Base-by-base conservation (phyloP, 2,797 vertebrate species). In the Gymnodraco acuticeps region DNA sequence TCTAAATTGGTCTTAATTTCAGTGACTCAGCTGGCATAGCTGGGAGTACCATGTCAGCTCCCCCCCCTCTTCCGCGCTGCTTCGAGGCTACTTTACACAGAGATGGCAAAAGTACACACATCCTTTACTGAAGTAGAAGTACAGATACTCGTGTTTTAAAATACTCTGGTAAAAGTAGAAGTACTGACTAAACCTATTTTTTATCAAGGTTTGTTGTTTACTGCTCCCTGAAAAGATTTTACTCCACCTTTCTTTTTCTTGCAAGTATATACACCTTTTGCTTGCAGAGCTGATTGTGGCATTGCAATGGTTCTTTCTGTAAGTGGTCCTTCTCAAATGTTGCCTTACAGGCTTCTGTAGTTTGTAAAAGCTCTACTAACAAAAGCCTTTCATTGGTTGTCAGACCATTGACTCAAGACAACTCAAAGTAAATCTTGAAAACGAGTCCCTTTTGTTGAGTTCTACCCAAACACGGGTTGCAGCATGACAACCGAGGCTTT, bases 1-100 rank as follows among this genome's bases (percentile, higher is more conserved):
- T 94, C 93, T 95, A 95, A 94, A 94, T 94, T 87, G 88, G 94
- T 94, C 94, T 91, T 91, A 92, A 94, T 95, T 95, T 95, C 90
- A 94, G 94, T 95, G 94, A 95, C 94, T 95, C 93, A 94, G 94
- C 92, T 89, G 85, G 88, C 93, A 94, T 93, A 88, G 89, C 87
- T 92, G 83, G 88, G 93, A 89, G 93, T 95, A 92, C 86, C 90
- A 69, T 94, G 91, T 93, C 94, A 94, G 82, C 79, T 84, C 73
- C 56, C 78, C 70, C 27, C 65, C 13, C 64, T 11, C 33, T 47
- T 71, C 83, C 63, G 75, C 89, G 81, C 80, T 67, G 84, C 82
- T 84, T 78, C 41, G 50, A 78, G 88, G 87, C 78, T 77, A 59
- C 83, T 88, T 91, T 90, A 90, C 90, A 27, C 27, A 27, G 27